These are phyloP conservation scores for Kryptolebias ocellatus DNA, from an alignment of 2,797 vertebrate genomes.

Conservation along the genomic window DNA sequence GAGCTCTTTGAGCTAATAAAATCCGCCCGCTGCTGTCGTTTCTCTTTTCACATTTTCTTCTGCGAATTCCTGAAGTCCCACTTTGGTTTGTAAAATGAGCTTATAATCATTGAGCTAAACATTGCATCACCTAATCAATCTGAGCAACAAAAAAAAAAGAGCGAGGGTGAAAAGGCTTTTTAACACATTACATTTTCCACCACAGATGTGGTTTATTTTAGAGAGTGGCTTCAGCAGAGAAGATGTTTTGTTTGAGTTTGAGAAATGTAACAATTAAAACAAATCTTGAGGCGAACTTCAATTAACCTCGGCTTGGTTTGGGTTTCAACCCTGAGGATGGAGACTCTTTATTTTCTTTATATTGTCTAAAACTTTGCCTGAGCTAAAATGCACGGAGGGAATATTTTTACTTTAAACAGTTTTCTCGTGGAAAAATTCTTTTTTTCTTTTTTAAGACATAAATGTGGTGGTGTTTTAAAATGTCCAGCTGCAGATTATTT, in stretches of 20 bases:
- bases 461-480: constrained; percentile 57
- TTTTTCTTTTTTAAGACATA: background rate
- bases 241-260: constrained; percentile 80
- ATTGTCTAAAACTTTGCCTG: constrained; percentile 64
- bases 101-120: constrained; percentile 57
- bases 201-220: constrained; percentile 76
- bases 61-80: constrained; percentile 37
- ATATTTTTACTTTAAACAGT: background rate
- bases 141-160: constrained; percentile 19
- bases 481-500: constrained; percentile 47
- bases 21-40: background rate
- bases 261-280: constrained; percentile 83
- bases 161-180: constrained; percentile 31
- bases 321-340: constrained; percentile 73
- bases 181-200: constrained; percentile 71
- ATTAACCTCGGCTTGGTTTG: constrained; percentile 80
- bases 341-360: constrained; percentile 78
- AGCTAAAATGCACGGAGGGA: constrained; percentile 51
- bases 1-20: background rate
- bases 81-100: constrained; percentile 31
- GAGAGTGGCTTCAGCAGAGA: constrained; percentile 70
- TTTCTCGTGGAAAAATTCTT: background rate
- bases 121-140: constrained; percentile 49
- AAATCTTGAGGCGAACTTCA: constrained; percentile 82
- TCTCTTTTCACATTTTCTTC: constrained; percentile 25